A percentile compares a stretch with the other conserved stretches of the same genome.
phyloP scores from a whole-genome alignment of 2,113 vertebrate genomes.

The Trichechus manatus region DNA sequence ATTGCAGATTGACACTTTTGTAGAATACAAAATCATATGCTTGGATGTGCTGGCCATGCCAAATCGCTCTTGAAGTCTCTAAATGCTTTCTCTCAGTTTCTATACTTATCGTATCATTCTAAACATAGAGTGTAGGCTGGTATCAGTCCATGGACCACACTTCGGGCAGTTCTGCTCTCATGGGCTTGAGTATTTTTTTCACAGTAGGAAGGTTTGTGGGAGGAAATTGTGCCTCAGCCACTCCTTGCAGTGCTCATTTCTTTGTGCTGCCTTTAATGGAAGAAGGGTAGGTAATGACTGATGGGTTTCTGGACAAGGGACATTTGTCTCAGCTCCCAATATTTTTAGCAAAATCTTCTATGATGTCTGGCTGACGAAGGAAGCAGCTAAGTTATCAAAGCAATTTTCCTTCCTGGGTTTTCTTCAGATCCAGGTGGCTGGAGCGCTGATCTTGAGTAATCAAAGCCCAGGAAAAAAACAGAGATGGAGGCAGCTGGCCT shows the following conservation, averaged over 20 bases:
- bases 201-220: neutral
- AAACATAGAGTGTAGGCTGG: neutral
- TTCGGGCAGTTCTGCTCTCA: neutral
- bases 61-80: neutral
- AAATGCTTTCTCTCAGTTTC: neutral
- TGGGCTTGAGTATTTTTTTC: neutral
- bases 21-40: neutral
- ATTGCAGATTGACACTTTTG: neutral
- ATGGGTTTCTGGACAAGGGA: neutral
- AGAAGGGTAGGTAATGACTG: neutral
- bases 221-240: neutral
- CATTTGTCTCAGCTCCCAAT: neutral
- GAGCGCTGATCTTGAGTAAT: neutral
- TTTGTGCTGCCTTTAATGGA: neutral
- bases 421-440: neutral
- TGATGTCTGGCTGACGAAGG: conserved; percentile 42
- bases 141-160: neutral
- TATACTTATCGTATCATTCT: neutral
- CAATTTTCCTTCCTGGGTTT: conserved; percentile 25
- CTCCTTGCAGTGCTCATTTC: neutral
- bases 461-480: neutral
- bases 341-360: neutral
- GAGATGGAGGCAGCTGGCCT: neutral
- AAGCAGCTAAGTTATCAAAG: conserved; percentile 53
- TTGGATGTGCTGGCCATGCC: neutral